Percentiles rank a stretch among this genome's conserved stretches.
phyloP scores from a whole-genome alignment of 2,113 vertebrate species.

The Gila orcuttii region DNA sequence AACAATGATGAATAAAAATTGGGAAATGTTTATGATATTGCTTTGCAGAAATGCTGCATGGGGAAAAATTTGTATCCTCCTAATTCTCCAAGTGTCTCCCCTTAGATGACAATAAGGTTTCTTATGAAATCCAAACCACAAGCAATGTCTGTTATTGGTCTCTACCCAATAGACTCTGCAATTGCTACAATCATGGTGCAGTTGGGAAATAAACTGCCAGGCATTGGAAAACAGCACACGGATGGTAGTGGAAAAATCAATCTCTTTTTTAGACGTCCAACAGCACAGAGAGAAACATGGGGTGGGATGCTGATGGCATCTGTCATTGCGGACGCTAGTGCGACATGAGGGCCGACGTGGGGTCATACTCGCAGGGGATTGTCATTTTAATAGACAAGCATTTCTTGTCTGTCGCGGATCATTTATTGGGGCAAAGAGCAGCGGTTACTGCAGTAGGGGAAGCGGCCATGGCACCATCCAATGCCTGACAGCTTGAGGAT shows the following conservation, averaged over 20 bases:
- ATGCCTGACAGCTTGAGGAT: constrained; percentile 40
- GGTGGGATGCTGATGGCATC: constrained; percentile 23
- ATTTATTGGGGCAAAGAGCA: constrained; percentile 49
- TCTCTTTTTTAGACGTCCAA: constrained; percentile 15
- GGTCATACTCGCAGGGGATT: constrained; percentile 14
- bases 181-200: constrained; percentile 32
- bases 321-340: constrained; percentile 22
- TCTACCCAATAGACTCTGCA: constrained; percentile 29
- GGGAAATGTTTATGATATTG: constrained; percentile 9
- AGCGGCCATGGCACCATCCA: constrained; percentile 9
- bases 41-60: background rate
- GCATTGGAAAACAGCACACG: constrained; percentile 25
- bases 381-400: constrained; percentile 50
- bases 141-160: constrained; percentile 14
- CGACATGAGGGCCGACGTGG: background rate
- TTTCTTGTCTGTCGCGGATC: constrained; percentile 45
- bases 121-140: constrained; percentile 11
- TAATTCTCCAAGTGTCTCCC: constrained; percentile 23
- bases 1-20: background rate
- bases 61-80: background rate
- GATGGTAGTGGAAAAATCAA: constrained; percentile 25
- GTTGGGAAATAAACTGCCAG: constrained; percentile 48
- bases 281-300: constrained; percentile 26
- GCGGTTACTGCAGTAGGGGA: constrained; percentile 19
- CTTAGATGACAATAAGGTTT: background rate